Evolutionary conservation across 1,140 invertebrate species (phyloP).

Genomic region (Dendrolimus kikuchii): DNA sequence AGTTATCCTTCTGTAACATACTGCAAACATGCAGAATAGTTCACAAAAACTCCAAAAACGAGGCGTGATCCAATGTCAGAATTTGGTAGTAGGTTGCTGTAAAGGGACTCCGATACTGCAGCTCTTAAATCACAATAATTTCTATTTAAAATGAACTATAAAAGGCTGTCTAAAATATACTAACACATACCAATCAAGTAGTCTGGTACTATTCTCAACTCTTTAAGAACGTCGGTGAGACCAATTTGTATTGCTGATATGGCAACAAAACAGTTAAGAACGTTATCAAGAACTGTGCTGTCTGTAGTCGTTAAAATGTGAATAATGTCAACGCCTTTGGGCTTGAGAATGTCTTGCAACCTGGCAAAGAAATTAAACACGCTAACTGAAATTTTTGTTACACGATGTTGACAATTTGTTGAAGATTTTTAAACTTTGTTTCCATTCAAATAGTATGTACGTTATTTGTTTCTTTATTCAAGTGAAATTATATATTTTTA

Average conservation of each 20-base stretch:
- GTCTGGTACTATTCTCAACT: conserved; percentile 80
- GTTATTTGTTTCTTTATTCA: too few species aligned
- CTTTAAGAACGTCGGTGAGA: conserved; percentile 80
- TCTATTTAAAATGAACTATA: too few species aligned
- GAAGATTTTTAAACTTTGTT: not conserved
- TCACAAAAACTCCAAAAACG: too few species aligned
- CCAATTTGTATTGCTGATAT: conserved; percentile 90
- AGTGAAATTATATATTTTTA: not conserved
- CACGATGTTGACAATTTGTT: not conserved
- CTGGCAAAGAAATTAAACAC: conserved; percentile 17
- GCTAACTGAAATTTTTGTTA: not conserved
- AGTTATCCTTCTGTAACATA: too few species aligned
- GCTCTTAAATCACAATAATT: too few species aligned
- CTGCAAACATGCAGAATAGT: too few species aligned
- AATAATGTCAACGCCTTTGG: conserved; percentile 82
- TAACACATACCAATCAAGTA: conserved; percentile 77
- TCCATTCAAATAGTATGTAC: not conserved
- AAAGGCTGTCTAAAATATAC: too few species aligned
- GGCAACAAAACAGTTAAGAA: conserved; percentile 88
- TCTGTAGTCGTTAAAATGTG: conserved; percentile 82
- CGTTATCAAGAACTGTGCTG: conserved; percentile 80
- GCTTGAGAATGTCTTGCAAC: conserved; percentile 77
- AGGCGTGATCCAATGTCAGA: too few species aligned
- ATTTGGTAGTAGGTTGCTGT: too few species aligned
- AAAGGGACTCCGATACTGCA: too few species aligned